Conservation (phyloP, 2,113 vertebrate species). For the Agelaius tricolor region DNA sequence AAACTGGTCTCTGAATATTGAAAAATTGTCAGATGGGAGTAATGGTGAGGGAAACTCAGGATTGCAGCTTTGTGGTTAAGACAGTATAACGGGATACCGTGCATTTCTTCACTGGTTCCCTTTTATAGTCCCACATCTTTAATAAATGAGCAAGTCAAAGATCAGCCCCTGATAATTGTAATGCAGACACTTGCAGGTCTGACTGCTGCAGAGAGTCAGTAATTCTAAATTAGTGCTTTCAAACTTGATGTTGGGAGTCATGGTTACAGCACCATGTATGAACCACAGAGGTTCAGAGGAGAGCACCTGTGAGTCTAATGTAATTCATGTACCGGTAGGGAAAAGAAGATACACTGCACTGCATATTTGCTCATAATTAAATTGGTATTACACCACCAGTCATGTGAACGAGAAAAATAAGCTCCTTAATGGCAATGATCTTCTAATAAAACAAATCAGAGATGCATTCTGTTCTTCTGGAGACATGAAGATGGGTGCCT, state of each 20-base stretch:
- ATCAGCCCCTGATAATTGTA: neutral
- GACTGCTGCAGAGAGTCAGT: neutral
- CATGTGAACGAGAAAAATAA: neutral
- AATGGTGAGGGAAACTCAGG: neutral
- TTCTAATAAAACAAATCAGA: neutral
- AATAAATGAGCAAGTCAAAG: slow-evolving; percentile 32
- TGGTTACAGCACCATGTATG: neutral
- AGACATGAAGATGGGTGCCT: neutral
- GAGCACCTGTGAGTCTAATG: neutral
- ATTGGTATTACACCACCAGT: neutral
- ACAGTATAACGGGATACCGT: neutral
- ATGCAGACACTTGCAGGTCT: neutral
- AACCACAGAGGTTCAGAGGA: neutral
- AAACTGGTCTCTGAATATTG: slow-evolving; percentile 49
- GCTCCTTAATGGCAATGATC: neutral
- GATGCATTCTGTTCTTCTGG: neutral
- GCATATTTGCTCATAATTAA: neutral
- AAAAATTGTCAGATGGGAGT: slow-evolving; percentile 25
- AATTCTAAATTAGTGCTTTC: slow-evolving; percentile 8
- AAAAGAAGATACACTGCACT: neutral
- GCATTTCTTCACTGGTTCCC: neutral
- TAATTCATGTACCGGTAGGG: neutral
- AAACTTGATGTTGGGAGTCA: neutral
- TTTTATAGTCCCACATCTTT: neutral
- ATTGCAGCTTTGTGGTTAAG: neutral